Conservation (phyloP, 1,140 invertebrate genomes). For the Oryzaephilus surinamensis region DNA sequence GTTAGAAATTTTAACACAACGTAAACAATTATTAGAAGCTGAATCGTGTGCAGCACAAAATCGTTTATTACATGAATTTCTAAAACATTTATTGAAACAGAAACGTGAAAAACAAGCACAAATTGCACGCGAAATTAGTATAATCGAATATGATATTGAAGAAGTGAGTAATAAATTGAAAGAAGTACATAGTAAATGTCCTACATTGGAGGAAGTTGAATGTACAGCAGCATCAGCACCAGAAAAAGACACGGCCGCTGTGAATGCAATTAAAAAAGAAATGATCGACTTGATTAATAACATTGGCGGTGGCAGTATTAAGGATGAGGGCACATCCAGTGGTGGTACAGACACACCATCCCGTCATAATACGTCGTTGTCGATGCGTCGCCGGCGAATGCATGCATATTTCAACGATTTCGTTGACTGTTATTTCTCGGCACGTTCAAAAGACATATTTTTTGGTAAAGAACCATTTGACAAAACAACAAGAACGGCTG, state of each 20-base stretch:
- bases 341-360: conserved; percentile 18
- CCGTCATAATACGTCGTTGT: conserved; percentile 39
- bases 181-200: conserved; percentile 48
- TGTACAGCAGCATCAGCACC: conserved; percentile 29
- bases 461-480: conserved; percentile 40
- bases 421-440: conserved; percentile 75
- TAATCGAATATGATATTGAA: conserved; percentile 71
- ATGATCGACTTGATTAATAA: conserved; percentile 48
- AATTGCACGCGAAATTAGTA: conserved; percentile 57
- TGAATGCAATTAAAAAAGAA: conserved; percentile 46
- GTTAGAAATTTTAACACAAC: conserved; percentile 65
- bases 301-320: no score
- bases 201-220: conserved; percentile 37
- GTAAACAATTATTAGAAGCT: conserved; percentile 70
- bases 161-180: conserved; percentile 62
- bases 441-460: conserved; percentile 59
- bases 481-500: conserved; percentile 24
- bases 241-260: conserved; percentile 27
- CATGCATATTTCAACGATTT: conserved; percentile 86
- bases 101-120: conserved; percentile 63
- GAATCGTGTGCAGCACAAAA: conserved; percentile 70
- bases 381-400: conserved; percentile 62
- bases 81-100: conserved; percentile 62
- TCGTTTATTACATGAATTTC: conserved; percentile 72
- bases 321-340: conserved; percentile 28